Evolutionary conservation across 2,797 vertebrate genomes (phyloP).

Genomic region (Rhinogobio ventralis): DNA sequence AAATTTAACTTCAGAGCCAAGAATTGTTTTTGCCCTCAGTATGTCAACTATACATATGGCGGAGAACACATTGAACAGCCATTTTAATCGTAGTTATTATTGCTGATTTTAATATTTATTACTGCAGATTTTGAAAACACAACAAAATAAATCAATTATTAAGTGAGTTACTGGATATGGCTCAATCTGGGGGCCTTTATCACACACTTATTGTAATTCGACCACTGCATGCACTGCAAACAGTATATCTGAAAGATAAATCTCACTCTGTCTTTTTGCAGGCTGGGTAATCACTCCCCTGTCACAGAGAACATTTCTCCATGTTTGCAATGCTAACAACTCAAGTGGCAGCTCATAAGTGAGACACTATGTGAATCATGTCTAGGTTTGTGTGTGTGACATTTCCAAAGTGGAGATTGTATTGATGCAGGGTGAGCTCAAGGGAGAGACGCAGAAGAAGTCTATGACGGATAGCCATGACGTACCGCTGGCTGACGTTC

Average conservation of each 20-base stretch:
- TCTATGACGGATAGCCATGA: slow-evolving; percentile 27
- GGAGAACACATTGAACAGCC: neutral
- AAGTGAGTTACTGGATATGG: too few species aligned
- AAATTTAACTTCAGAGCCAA: too few species aligned
- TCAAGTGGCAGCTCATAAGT: slow-evolving; percentile 24
- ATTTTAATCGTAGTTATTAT: neutral
- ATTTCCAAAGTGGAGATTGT: slow-evolving; percentile 38
- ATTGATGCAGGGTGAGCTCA: slow-evolving; percentile 50
- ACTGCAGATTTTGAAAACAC: neutral
- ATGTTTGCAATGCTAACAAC: slow-evolving; percentile 31
- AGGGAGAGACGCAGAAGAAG: slow-evolving; percentile 47
- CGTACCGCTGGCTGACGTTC: slow-evolving; percentile 11
- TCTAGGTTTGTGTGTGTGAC: slow-evolving; percentile 35
- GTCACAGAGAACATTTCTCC: slow-evolving; percentile 11
- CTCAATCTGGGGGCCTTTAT: neutral
- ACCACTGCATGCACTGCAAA: neutral
- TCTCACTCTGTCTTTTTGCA: neutral
- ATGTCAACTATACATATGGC: too few species aligned
- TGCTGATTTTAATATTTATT: neutral
- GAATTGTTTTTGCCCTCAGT: too few species aligned
- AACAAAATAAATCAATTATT: neutral
- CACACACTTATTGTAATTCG: neutral
- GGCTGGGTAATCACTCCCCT: neutral
- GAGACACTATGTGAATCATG: slow-evolving; percentile 18
- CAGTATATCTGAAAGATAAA: neutral